Evolutionary conservation across 2,888 invertebrate genomes (phyloP).

Genomic region (Leptodirus hochenwartii): DNA sequence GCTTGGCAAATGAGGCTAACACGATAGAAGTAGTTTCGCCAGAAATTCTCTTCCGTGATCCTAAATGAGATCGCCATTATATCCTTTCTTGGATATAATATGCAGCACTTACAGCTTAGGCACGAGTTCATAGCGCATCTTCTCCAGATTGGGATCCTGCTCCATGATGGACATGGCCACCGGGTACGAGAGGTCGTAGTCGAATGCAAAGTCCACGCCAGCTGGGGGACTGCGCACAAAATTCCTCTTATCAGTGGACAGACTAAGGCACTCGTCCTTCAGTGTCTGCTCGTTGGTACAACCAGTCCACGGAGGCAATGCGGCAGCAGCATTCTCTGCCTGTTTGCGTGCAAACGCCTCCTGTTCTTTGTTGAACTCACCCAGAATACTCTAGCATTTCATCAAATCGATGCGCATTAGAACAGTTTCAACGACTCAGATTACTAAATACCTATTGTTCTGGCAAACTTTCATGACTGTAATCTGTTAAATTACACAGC

Average conservation of each 20-base stretch:
- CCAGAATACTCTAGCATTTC: conserved; percentile 66
- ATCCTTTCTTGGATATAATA: conserved; percentile 3
- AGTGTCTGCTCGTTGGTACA: conserved; percentile 86
- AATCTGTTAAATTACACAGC: no score
- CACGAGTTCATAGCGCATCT: conserved; percentile 98
- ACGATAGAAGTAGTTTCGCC: conserved; percentile 99
- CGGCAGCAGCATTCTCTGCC: conserved; percentile 45
- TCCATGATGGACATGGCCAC: conserved; percentile 88
- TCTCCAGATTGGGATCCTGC: conserved; percentile 89
- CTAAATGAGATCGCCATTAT: conserved; percentile 37
- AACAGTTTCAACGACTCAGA: no score
- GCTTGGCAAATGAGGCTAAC: conserved; percentile 97
- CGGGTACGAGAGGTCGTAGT: conserved; percentile 82
- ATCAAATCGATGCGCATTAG: conserved; percentile 12
- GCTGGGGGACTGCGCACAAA: conserved; percentile 93
- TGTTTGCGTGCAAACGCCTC: conserved; percentile 88
- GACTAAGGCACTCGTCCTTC: conserved; percentile 86
- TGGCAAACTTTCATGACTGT: no score
- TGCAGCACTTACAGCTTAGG: conserved; percentile 84
- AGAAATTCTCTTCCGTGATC: conserved; percentile 94
- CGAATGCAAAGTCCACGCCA: conserved; percentile 89
- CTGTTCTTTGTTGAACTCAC: conserved; percentile 94
- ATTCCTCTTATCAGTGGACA: conserved; percentile 90
- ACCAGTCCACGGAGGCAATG: conserved; percentile 87
- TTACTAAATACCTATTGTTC: no score